phyloP scores from a whole-genome alignment of 2,113 vertebrate species.

The Callithrix jacchus region DNA sequence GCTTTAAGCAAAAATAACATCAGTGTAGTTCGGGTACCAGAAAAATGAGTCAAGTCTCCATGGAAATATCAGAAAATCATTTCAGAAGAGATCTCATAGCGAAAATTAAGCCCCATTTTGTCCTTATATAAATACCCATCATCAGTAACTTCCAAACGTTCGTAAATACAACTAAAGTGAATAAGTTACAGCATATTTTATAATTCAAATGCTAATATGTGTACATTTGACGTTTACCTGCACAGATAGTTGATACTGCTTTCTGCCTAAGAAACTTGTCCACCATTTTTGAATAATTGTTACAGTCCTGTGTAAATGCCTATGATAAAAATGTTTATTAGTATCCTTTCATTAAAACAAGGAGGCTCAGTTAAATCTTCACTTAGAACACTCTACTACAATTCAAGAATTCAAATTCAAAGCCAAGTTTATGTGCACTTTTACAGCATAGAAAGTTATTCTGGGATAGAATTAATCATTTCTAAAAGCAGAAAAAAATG shows the following conservation, averaged over 20 bases:
- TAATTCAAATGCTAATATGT: background rate
- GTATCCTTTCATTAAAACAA: background rate
- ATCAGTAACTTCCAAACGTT: constrained; percentile 38
- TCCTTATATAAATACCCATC: constrained; percentile 37
- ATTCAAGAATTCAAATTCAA: constrained; percentile 20
- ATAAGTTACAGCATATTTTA: background rate
- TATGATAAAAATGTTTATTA: constrained; percentile 80
- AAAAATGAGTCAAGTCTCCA: background rate
- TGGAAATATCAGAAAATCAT: background rate
- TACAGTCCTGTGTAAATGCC: constrained; percentile 87
- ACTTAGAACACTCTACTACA: background rate
- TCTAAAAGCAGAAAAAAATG: background rate
- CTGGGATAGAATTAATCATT: background rate
- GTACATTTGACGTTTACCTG: constrained; percentile 86
- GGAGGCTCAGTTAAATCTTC: background rate
- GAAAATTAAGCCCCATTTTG: constrained; percentile 13
- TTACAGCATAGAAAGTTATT: background rate
- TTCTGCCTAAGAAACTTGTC: constrained; percentile 90
- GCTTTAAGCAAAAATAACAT: background rate
- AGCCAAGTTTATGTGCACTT: background rate
- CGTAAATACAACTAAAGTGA: constrained; percentile 47
- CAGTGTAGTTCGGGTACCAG: background rate
- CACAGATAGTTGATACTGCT: constrained; percentile 86
- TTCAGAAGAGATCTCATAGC: constrained; percentile 48
- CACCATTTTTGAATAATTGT: constrained; percentile 93